A percentile compares a stretch with the other conserved stretches of the same genome.
These are phyloP conservation scores for Danio tinwini DNA, from an alignment of 2,797 vertebrate genomes.

Conservation along the genomic window DNA sequence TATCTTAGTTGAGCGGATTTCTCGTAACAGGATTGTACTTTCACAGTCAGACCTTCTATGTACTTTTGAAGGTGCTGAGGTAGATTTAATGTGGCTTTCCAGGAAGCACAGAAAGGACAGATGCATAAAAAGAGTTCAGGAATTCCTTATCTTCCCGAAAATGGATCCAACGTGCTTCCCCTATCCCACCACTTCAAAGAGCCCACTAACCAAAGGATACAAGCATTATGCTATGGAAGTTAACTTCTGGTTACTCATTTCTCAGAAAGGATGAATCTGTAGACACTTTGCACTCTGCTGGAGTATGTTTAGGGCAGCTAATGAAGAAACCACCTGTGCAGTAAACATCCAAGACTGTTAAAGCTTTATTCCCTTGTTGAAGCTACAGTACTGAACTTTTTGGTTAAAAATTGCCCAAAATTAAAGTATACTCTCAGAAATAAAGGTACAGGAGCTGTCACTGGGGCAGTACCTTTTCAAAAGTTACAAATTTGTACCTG, in stretches of 20 bases:
- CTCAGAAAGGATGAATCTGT: constrained; percentile 34
- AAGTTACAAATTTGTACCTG: too few relatives aligned
- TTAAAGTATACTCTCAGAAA: too few relatives aligned
- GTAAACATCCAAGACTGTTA: constrained; percentile 7
- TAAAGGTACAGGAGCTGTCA: too few relatives aligned
- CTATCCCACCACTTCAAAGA: constrained; percentile 58
- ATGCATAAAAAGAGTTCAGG: constrained; percentile 46
- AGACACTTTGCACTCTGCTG: constrained; percentile 18
- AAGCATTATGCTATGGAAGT: constrained; percentile 41
- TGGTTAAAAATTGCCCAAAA: too few relatives aligned
- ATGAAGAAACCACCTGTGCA: constrained; percentile 6
- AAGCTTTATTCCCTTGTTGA: neutral
- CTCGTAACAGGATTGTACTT: constrained; percentile 11
- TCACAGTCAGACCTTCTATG: neutral
- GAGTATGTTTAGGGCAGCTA: constrained; percentile 11
- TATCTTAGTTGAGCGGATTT: constrained; percentile 9
- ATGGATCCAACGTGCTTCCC: constrained; percentile 51
- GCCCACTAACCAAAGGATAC: constrained; percentile 49
- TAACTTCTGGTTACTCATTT: constrained; percentile 47
- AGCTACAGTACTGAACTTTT: too few relatives aligned
- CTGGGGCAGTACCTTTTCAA: too few relatives aligned
- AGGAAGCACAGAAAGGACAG: constrained; percentile 40
- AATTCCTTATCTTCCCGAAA: constrained; percentile 64
- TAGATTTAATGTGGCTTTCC: constrained; percentile 17
- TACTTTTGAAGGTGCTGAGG: constrained; percentile 2